Conservation (phyloP, 2,113 vertebrate species). For the Anoura caudifer region DNA sequence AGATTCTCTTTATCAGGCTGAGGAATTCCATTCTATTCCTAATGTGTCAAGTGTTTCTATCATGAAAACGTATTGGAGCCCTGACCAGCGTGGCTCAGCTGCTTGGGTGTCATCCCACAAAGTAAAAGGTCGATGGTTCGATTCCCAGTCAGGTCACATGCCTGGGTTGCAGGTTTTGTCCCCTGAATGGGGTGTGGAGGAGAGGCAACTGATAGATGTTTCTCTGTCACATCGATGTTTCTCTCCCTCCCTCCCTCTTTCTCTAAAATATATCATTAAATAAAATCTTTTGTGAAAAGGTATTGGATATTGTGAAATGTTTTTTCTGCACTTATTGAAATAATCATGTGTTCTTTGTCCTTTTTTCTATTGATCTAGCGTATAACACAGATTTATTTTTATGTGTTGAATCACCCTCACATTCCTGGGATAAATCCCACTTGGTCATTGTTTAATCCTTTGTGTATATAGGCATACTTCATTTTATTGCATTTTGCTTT, state of each 20-base stretch:
- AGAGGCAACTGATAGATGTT: no score
- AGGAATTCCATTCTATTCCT: not conserved
- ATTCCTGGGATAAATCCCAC: not conserved
- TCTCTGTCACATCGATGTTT: no score
- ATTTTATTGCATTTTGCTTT: slow-evolving; percentile 1
- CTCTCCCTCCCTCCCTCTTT: no score
- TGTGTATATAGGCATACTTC: not conserved
- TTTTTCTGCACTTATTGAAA: not conserved
- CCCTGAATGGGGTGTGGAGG: no score
- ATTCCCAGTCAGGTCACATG: no score
- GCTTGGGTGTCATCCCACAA: no score
- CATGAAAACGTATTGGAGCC: not conserved
- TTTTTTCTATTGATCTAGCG: not conserved
- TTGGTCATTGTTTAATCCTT: not conserved
- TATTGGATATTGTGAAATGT: not conserved
- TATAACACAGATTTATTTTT: not conserved
- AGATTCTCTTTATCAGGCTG: not conserved
- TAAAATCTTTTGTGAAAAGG: not conserved
- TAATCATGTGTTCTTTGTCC: not conserved
- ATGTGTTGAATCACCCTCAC: not conserved
- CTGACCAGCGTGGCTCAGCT: no score
- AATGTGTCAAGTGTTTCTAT: not conserved
- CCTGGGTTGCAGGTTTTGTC: no score
- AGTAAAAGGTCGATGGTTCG: no score
- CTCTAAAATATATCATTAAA: no score